Base-by-base conservation (phyloP, 2,888 invertebrate genomes). In the Metalampra italica region DNA sequence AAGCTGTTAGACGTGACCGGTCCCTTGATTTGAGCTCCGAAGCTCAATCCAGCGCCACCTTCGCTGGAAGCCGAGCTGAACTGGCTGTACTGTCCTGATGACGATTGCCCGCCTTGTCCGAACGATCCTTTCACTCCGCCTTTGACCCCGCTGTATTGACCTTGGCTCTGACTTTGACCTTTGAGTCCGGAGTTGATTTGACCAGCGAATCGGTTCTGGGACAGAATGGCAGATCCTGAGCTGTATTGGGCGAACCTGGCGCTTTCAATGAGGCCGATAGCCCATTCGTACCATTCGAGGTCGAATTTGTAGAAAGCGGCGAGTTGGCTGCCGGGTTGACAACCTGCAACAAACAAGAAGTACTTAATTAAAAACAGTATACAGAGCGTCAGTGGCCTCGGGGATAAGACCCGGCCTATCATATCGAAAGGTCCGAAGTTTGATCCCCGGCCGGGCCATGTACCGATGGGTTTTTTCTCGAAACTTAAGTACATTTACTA, bases 291-390 rank as follows among this genome's bases (percentile, higher is more conserved):
- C 92, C 92, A 92, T 63, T 90, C 90, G 2, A 91, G 61, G 67
- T 92, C 92, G 62, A 92, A 92, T 57, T 91, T 91, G 76, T 88
- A 89, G 84, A 92, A 92, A 1, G 86, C 89, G 4, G 91, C 91
- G 0, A 91, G 66, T 47, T 92, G 92, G 65, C 91, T 90, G 8
- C 89, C 83, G 1, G 75, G 66, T 46, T 91, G 90, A 59, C 92
- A 92, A 14, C 88, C 90, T 90, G 79, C 42, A 29, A n/a, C 15
- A 36, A 29, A 22, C 22, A 9, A 38, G 1, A n/a, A 36, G n/a
- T n/a, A n/a, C 1, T 32, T 8, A n/a, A 32, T 32, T 5, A 32
- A 32, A 3, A 22, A 22, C 22, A 22, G 8, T 34, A 5, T 34
- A 34, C 11, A 11, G 3, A 22, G n/a, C 22, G 5, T 22, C 2